phyloP scores from a whole-genome alignment of 1,140 invertebrate species.

The Drosophila sechellia region DNA sequence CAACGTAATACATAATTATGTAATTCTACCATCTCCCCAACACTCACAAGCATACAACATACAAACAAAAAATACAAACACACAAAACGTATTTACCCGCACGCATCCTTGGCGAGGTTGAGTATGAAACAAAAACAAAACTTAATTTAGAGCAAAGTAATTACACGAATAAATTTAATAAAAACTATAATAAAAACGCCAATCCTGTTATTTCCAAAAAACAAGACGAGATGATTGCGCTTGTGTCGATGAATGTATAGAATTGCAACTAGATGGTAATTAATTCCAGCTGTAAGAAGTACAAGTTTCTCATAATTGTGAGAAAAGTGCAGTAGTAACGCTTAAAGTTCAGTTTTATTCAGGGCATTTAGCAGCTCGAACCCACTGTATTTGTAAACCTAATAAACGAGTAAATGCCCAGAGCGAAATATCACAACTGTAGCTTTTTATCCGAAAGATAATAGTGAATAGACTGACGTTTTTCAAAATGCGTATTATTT shows the following conservation, averaged over 20 bases:
- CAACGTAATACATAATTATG: conserved; percentile 48
- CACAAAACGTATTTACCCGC: conserved; percentile 39
- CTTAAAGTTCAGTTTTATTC: neutral
- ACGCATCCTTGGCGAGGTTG: conserved; percentile 45
- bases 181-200: conserved; percentile 53
- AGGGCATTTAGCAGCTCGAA: conserved; percentile 6
- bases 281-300: neutral
- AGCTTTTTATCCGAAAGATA: neutral
- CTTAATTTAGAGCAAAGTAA: conserved; percentile 75
- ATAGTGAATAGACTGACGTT: neutral
- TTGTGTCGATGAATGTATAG: neutral
- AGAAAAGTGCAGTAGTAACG: neutral
- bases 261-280: conserved; percentile 1
- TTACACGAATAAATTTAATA: conserved; percentile 81
- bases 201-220: conserved; percentile 62
- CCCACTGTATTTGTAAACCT: neutral
- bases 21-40: conserved; percentile 51
- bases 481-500: neutral
- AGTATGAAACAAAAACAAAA: conserved; percentile 55
- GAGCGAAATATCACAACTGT: conserved; percentile 4
- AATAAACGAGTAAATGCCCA: neutral
- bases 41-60: conserved; percentile 51
- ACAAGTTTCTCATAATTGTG: neutral
- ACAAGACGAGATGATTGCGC: conserved; percentile 23
- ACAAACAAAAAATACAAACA: conserved; percentile 30